Percentiles rank a stretch among this genome's conserved stretches.
Conservation (phyloP, 2,797 vertebrate species). For the Sciurus carolinensis region DNA sequence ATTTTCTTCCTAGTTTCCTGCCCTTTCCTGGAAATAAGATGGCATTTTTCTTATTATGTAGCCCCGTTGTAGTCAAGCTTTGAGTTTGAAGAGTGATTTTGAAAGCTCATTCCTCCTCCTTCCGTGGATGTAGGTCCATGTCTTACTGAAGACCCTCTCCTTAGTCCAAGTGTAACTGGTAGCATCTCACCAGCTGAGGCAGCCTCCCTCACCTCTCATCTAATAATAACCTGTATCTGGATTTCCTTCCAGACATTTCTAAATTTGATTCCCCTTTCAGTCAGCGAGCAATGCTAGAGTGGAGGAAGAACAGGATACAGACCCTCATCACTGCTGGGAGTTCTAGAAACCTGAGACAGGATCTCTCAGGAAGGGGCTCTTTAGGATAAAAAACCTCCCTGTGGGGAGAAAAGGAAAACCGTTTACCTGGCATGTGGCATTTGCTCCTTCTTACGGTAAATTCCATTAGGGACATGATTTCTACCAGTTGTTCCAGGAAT, state of each 20-base stretch:
- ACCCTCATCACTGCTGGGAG: background rate
- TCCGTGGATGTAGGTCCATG: background rate
- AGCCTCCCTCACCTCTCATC: background rate
- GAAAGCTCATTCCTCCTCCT: constrained; percentile 4
- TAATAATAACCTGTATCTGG: background rate
- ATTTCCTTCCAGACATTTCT: constrained; percentile 53
- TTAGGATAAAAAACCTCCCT: background rate
- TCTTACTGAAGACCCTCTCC: constrained; percentile 52
- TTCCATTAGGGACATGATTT: constrained; percentile 39
- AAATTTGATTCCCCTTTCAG: constrained; percentile 29
- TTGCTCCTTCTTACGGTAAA: constrained; percentile 46
- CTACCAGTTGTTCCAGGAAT: constrained; percentile 34
- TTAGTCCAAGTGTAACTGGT: background rate
- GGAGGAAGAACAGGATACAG: background rate
- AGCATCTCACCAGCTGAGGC: background rate
- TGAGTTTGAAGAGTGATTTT: background rate
- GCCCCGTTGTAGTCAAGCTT: background rate
- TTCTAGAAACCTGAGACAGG: constrained; percentile 32
- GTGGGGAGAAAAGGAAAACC: background rate
- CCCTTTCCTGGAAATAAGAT: constrained; percentile 14
- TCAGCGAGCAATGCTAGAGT: background rate
- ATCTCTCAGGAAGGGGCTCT: constrained; percentile 27
- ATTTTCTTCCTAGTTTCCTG: constrained; percentile 27
- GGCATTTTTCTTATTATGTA: background rate
- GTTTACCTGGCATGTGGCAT: background rate